phyloP scores from a whole-genome alignment of 2,888 invertebrate species.

The Brachypterus glaber region DNA sequence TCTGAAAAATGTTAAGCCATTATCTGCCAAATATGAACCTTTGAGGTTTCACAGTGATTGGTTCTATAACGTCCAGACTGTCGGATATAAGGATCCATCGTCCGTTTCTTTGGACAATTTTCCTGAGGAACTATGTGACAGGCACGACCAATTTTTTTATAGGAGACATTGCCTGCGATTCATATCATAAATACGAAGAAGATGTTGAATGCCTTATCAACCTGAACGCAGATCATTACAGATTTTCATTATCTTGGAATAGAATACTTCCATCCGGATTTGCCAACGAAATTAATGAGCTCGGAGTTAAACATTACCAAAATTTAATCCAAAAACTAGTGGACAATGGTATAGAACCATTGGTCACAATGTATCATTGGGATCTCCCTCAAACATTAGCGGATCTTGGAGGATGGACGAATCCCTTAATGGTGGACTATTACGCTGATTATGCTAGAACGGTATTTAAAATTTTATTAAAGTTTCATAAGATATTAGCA shows the following conservation, averaged over 20 bases:
- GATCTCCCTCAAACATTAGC: constrained; percentile 46
- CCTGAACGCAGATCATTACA: constrained; percentile 52
- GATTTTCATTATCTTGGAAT: constrained; percentile 66
- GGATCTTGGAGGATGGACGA: constrained; percentile 22
- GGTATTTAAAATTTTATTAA: constrained; percentile 23
- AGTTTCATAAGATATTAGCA: too few relatives aligned
- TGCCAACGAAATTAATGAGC: constrained; percentile 48
- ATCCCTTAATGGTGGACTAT: constrained; percentile 18
- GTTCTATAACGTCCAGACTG: too few relatives aligned
- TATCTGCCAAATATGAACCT: too few relatives aligned
- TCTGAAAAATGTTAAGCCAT: too few relatives aligned
- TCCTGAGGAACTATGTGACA: too few relatives aligned
- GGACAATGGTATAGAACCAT: constrained; percentile 45
- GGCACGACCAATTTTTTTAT: too few relatives aligned
- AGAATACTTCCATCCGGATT: constrained; percentile 68
- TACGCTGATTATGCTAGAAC: constrained; percentile 24
- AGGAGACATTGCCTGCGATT: constrained; percentile 59
- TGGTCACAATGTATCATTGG: constrained; percentile 47
- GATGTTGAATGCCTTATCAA: constrained; percentile 54
- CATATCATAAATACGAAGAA: constrained; percentile 55
- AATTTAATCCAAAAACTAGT: constrained; percentile 53
- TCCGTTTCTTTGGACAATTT: too few relatives aligned
- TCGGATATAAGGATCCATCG: too few relatives aligned
- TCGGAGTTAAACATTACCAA: constrained; percentile 52
- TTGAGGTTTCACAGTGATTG: too few relatives aligned